Evolutionary conservation across 2,113 vertebrate genomes (phyloP).

Genomic region (Danionella cerebrum): DNA sequence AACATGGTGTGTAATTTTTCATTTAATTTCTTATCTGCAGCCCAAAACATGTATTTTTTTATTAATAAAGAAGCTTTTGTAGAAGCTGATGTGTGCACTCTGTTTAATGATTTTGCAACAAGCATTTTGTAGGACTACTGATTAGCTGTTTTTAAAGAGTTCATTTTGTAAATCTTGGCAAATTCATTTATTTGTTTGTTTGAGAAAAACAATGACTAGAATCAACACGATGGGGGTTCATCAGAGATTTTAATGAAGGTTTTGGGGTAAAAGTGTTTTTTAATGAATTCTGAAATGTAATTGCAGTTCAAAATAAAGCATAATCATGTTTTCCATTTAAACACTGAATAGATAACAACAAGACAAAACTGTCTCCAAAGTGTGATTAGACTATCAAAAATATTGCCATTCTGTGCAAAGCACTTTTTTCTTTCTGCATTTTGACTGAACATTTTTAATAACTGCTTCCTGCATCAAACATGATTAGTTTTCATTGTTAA

Average conservation of each 20-base stretch:
- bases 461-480: constrained; percentile 14
- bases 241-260: not conserved
- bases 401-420: not conserved
- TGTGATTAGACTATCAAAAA: constrained; percentile 9
- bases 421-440: constrained; percentile 23
- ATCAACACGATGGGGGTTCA: not conserved
- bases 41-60: no score
- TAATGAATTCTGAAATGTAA: constrained; percentile 12
- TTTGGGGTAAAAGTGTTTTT: constrained; percentile 10
- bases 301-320: not conserved
- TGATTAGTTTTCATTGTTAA: constrained; percentile 34
- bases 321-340: constrained; percentile 12
- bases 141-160: not conserved
- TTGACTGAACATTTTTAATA: constrained; percentile 30
- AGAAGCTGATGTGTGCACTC: no score
- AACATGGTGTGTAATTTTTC: no score
- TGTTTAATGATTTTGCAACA: no score
- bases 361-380: not conserved
- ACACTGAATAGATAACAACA: not conserved
- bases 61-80: no score
- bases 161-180: not conserved
- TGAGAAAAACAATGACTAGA: not conserved
- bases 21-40: no score
- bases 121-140: not conserved
- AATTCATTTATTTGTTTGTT: not conserved